Base-by-base conservation (phyloP, 2,888 invertebrate genomes). In the Syrista parreyssii region DNA sequence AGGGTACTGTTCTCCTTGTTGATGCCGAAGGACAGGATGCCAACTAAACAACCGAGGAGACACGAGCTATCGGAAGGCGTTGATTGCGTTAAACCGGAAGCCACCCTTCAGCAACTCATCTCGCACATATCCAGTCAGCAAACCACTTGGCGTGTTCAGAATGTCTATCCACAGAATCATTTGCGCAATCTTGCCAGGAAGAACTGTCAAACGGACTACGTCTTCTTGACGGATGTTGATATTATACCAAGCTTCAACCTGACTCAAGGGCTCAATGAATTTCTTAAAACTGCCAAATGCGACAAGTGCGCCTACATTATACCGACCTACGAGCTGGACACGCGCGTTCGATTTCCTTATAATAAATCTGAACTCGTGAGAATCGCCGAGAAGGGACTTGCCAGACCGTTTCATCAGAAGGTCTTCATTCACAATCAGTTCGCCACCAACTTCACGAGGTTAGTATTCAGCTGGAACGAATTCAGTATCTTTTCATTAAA, bases 351-450 rank as follows among this genome's bases (percentile, higher is more conserved):
- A 74, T 97, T 97, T 88, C 98, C 98, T 0, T 92, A 93, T n/a
- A 96, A 96, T 87, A 97, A 97, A 91, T 94, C 94, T 32, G 96
- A 96, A 85, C 92, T 98, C 79, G 92, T 97, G 76, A 92, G 96
- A 77, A 92, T 97, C 80, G 95, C 96, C 1, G 95, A 93, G 86
- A 96, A 96, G 87, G 96, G 96, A 76, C 92, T 97, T 75, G 97
- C 97, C 0, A 93, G 97, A 90, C 97, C 97, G 0, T 98, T 98
- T 89, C 98, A 98, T 90, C 95, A 97, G 87, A 97, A 97, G 92
- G 97, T 98, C 80, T 98, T 98, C 91, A 97, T 97, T 86, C 96
- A 97, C 91, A 98, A 98, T 91, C 98, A 98, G 91, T 97, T 94
- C 88, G 97, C 98, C 11, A 98, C 97, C 0, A 98, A 98, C 92